Evolutionary conservation across 1,140 invertebrate species (phyloP).

Genomic region (Drosophila prosaltans): DNA sequence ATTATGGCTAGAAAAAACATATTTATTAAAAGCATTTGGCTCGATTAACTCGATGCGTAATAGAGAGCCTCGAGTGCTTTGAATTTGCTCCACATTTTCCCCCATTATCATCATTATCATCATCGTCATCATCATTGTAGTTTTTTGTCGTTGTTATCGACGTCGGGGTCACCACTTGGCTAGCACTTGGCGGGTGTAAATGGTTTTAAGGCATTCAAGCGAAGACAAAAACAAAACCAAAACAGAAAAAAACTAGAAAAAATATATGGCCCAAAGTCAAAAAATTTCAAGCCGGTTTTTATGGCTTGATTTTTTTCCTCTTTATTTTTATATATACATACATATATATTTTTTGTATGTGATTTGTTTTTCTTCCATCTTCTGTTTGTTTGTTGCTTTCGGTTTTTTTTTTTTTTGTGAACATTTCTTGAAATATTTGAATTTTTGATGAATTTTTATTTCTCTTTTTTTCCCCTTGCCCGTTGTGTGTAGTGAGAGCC

Average conservation of each 20-base stretch:
- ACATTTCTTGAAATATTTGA: slow-evolving; percentile 10
- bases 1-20: slow-evolving; percentile 14
- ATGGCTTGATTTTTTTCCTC: slow-evolving; percentile 7
- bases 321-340: background rate
- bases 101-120: background rate
- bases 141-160: slow-evolving; percentile 1
- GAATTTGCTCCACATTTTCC: background rate
- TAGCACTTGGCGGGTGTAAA: slow-evolving; percentile 16
- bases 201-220: slow-evolving; percentile 21
- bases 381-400: slow-evolving; percentile 17
- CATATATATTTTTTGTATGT: background rate
- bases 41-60: slow-evolving; percentile 14
- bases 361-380: slow-evolving; percentile 18
- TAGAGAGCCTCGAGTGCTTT: slow-evolving; percentile 8
- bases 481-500: background rate
- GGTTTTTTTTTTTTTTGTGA: background rate
- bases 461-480: background rate
- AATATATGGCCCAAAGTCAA: slow-evolving; percentile 22
- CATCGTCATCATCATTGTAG: background rate
- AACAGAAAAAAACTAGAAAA: slow-evolving; percentile 6
- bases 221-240: slow-evolving; percentile 5
- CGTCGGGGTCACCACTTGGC: slow-evolving; percentile 17
- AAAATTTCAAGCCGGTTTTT: slow-evolving; percentile 21
- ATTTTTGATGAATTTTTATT: slow-evolving; percentile 15
- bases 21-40: slow-evolving; percentile 22